phyloP scores from a whole-genome alignment of 2,113 vertebrate genomes.

The Thermophis baileyi region DNA sequence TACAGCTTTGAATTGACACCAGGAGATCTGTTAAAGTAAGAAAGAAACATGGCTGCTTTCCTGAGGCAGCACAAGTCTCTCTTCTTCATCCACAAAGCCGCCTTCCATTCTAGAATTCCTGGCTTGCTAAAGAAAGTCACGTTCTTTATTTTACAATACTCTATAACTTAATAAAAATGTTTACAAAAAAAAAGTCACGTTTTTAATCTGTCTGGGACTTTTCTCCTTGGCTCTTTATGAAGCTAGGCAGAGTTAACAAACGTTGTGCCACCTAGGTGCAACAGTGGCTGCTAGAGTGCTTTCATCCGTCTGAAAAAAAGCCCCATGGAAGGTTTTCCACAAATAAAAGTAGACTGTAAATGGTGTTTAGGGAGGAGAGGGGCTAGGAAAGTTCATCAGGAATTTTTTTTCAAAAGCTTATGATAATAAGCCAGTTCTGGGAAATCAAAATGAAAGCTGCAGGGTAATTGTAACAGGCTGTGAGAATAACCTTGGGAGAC shows the following conservation, averaged over 20 bases:
- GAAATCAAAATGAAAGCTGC: background rate
- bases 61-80: background rate
- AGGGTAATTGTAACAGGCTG: background rate
- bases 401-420: background rate
- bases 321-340: background rate
- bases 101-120: background rate
- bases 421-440: background rate
- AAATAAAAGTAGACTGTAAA: no score
- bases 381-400: background rate
- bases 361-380: background rate
- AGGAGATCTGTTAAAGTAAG: background rate
- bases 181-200: no score
- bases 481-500: background rate
- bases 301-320: background rate
- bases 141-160: no score
- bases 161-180: no score
- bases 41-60: background rate
- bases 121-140: background rate
- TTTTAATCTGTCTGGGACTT: background rate
- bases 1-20: background rate
- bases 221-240: background rate
- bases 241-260: background rate
- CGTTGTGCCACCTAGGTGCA: background rate
- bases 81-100: background rate
- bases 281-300: background rate